phyloP scores from a whole-genome alignment of 2,113 vertebrate genomes.

The Caloenas nicobarica region DNA sequence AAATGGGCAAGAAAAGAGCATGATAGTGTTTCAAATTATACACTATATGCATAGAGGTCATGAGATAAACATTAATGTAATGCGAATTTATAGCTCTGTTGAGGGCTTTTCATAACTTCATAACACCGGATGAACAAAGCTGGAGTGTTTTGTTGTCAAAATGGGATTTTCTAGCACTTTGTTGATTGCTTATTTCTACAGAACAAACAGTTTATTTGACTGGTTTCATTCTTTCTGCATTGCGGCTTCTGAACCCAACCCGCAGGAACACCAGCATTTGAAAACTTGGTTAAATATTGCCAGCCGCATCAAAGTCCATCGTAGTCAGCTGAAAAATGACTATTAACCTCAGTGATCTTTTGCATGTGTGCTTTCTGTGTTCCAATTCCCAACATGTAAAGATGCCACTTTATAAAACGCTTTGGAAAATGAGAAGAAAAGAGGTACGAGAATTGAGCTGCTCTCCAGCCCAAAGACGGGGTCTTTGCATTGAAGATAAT shows the following conservation, averaged over 20 bases:
- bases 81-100: neutral
- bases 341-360: neutral
- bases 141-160: conserved; percentile 26
- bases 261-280: neutral
- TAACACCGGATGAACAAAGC: conserved; percentile 5
- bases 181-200: neutral
- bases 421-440: neutral
- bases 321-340: neutral
- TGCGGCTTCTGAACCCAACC: neutral
- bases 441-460: neutral
- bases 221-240: neutral
- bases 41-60: neutral
- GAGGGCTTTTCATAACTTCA: neutral
- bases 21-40: neutral
- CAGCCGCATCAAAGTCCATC: neutral
- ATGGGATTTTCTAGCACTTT: conserved; percentile 10
- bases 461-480: neutral
- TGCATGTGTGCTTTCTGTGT: neutral
- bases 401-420: neutral
- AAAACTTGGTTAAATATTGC: neutral
- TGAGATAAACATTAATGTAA: neutral
- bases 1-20: neutral
- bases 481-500: neutral
- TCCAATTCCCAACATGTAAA: neutral
- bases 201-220: neutral